These are phyloP conservation scores for Rhadina sibilatrix DNA, from an alignment of 2,113 vertebrate genomes.

Conservation along the genomic window DNA sequence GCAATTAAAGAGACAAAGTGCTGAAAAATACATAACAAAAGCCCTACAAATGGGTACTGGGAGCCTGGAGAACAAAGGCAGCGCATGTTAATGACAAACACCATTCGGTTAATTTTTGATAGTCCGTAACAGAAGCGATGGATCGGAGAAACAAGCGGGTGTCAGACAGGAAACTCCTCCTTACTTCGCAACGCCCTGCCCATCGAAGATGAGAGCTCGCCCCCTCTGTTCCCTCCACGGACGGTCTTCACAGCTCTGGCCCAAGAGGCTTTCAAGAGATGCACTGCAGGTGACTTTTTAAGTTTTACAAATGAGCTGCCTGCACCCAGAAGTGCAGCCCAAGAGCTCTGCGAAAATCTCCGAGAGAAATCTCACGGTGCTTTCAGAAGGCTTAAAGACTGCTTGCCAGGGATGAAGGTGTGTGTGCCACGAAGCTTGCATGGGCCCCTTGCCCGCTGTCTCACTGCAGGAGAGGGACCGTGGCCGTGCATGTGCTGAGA, in stretches of 20 bases:
- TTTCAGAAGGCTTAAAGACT: not conserved
- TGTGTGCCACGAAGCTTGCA: not conserved
- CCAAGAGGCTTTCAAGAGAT: not conserved
- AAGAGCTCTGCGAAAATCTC: not conserved
- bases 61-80: conserved; percentile 36
- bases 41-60: conserved; percentile 19
- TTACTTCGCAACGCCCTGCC: not conserved
- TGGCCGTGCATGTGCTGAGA: not conserved
- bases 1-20: conserved; percentile 71
- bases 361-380: not conserved
- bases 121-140: not conserved
- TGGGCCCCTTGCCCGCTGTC: not conserved
- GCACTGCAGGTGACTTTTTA: not conserved
- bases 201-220: not conserved
- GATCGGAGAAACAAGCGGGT: not conserved
- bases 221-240: not conserved
- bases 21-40: conserved; percentile 71
- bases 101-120: conserved; percentile 63
- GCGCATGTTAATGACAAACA: conserved; percentile 21
- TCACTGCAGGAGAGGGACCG: not conserved
- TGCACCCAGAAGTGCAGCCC: not conserved
- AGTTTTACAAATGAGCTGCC: not conserved
- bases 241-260: not conserved
- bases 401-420: not conserved
- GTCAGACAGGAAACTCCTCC: not conserved